These are phyloP conservation scores for Symphodus melops DNA, from an alignment of 2,113 vertebrate species.

Conservation along the genomic window DNA sequence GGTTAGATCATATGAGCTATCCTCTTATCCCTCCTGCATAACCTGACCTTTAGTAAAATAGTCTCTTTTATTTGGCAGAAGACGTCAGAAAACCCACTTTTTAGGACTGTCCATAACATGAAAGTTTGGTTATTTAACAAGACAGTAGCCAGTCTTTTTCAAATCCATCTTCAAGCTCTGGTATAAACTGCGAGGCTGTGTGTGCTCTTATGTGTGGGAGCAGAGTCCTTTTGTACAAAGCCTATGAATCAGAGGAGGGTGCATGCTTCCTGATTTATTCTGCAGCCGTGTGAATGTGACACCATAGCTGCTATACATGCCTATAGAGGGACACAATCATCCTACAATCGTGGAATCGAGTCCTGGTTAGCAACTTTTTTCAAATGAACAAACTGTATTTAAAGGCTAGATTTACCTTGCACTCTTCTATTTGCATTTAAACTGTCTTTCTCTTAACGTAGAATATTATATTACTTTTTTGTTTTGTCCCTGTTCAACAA, in stretches of 20 bases:
- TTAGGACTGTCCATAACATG: neutral
- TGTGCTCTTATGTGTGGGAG: neutral
- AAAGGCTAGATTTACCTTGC: neutral
- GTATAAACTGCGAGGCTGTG: neutral
- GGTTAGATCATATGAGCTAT: neutral
- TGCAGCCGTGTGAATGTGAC: conserved; percentile 25
- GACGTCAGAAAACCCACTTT: neutral
- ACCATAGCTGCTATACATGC: conserved; percentile 1
- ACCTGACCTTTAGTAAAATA: conserved; percentile 2
- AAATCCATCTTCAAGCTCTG: neutral
- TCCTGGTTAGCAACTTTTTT: neutral
- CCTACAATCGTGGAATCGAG: neutral
- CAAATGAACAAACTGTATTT: neutral
- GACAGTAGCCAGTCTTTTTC: neutral
- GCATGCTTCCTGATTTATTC: conserved; percentile 34
- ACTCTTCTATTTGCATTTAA: neutral
- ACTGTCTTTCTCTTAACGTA: neutral
- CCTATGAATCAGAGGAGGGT: conserved; percentile 21
- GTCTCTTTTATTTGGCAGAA: neutral
- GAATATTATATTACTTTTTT: neutral
- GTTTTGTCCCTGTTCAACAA: neutral
- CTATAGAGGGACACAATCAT: conserved; percentile 29
- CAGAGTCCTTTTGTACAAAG: neutral
- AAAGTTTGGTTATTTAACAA: neutral
- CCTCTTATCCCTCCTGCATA: neutral